Evolutionary conservation across 2,888 invertebrate genomes (phyloP).

Genomic region (Platycheirus rosarum): DNA sequence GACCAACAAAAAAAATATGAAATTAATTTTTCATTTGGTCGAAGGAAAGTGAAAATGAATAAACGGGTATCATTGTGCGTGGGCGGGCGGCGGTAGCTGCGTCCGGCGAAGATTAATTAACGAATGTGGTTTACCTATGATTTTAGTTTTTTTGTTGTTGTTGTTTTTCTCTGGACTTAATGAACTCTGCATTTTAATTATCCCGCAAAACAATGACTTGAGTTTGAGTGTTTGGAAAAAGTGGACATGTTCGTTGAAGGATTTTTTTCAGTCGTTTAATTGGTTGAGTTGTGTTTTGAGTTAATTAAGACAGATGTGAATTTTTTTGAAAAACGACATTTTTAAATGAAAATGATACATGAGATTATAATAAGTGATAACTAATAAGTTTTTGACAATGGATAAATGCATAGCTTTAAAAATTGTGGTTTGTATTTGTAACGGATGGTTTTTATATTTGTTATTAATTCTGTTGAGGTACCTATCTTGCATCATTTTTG

Average conservation of each 20-base stretch:
- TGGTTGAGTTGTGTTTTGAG: too few species aligned
- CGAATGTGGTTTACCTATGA: constrained; percentile 12
- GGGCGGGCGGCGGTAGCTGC: constrained; percentile 59
- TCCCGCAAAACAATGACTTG: not conserved
- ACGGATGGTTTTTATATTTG: too few species aligned
- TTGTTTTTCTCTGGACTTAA: not conserved
- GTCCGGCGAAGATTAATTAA: constrained; percentile 64
- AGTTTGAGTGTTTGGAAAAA: not conserved
- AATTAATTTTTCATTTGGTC: constrained; percentile 76
- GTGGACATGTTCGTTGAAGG: not conserved
- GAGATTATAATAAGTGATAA: too few species aligned
- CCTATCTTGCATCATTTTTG: too few species aligned
- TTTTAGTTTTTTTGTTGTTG: not conserved
- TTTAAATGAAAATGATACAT: too few species aligned
- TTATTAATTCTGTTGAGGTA: too few species aligned
- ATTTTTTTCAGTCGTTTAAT: too few species aligned
- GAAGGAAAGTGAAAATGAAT: constrained; percentile 75
- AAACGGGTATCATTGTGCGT: constrained; percentile 71
- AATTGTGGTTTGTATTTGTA: too few species aligned
- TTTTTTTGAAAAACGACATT: too few species aligned
- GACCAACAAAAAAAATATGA: constrained; percentile 76
- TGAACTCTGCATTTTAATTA: constrained; percentile 9
- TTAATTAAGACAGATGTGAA: too few species aligned
- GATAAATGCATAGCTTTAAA: too few species aligned
- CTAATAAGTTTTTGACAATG: too few species aligned